Base-by-base conservation (phyloP, 2,888 invertebrate species). In the Cerastis rubricosa region DNA sequence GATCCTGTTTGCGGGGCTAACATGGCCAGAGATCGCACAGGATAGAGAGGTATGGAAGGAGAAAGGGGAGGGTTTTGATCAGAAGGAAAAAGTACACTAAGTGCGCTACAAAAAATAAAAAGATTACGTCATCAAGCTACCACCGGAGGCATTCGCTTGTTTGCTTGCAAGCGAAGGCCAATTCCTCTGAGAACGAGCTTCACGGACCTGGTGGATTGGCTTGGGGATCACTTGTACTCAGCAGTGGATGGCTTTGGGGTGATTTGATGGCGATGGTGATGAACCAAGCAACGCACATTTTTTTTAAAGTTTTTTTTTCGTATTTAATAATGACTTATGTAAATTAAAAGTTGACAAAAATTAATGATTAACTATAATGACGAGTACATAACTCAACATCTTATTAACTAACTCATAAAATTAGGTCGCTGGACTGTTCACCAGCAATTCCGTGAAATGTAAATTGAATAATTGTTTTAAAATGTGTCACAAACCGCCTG, bases 381-480 rank as follows among this genome's bases (percentile, higher is more conserved):
- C 2, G 35, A 12, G 22, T 22, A 63, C 0, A 40, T 63, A 14
- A 43, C 17, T 59, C 9, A 49, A 17, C 5, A 3, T n/a, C 22
- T 71, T 64, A 59, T 51, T 49, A 74, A 78, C 71, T n/a, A 80
- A 79, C 76, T 65, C 25, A 49, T n/a, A 57, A 78, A 85, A 80
- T 73, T 78, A 73, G 45, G 51, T 66, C 79, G 35, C 19, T 65
- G 68, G n/a, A 79, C 66, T 43, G 12, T 54, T 43, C 45, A 11
- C 45, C 64, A 70, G 25, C 54, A 61, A 76, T 25, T 45, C 14
- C 40, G 17, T 22, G 40, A 35, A 7, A 71, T 14, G 43, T 19
- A 63, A 86, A 86, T 86, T 85, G 76, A 73, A 82, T 87, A 87
- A 89, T 89, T 84, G 84, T 85, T 85, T 73, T 61, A 80, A 83